A percentile compares a stretch with the other conserved stretches of the same genome.
Evolutionary conservation across 2,797 vertebrate species (phyloP).

Genomic region (Steatocranus sp.): DNA sequence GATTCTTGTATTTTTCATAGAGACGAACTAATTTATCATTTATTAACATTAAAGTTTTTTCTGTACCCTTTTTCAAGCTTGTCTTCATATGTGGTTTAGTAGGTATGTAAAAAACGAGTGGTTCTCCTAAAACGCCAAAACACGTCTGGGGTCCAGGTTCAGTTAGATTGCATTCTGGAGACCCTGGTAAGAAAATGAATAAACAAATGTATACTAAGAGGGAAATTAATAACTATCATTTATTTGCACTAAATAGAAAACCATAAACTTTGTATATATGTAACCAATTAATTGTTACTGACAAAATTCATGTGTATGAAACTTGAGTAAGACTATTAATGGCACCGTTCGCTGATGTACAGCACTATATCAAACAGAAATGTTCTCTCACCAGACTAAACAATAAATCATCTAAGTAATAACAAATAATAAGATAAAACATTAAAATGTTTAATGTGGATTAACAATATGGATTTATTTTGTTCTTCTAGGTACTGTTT

Average conservation of each 20-base stretch:
- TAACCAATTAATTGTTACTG: background rate
- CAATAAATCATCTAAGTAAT: background rate
- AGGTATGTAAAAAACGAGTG: background rate
- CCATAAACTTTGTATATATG: background rate
- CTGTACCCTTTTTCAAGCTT: background rate
- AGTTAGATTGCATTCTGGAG: background rate
- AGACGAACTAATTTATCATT: rapidly evolving
- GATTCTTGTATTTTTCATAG: background rate
- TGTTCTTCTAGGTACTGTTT: rapidly evolving
- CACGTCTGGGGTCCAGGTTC: background rate
- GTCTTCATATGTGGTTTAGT: rapidly evolving
- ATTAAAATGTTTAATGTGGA: background rate
- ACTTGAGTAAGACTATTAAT: background rate
- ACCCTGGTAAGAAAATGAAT: background rate
- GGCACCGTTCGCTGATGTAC: rapidly evolving
- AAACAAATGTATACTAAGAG: background rate
- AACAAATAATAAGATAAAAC: background rate
- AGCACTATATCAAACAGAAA: background rate
- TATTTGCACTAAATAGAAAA: background rate
- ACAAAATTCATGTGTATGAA: too few species aligned
- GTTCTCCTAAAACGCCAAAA: background rate
- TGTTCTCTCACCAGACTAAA: background rate
- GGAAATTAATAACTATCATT: background rate
- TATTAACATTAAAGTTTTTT: rapidly evolving
- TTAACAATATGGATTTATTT: background rate